These are phyloP conservation scores for Cygnus buccinator DNA, from an alignment of 2,113 vertebrate genomes.

Conservation along the genomic window DNA sequence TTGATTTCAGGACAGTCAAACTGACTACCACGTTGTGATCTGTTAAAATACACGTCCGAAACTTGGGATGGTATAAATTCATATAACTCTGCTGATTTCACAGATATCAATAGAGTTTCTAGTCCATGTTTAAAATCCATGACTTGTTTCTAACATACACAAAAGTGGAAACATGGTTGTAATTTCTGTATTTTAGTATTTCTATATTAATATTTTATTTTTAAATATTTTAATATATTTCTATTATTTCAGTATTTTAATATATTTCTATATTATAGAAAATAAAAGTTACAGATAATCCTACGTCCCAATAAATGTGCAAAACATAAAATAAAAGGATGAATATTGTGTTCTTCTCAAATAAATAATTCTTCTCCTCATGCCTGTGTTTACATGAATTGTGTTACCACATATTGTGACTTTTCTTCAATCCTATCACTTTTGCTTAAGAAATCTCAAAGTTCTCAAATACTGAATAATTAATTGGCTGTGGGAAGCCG, in stretches of 20 bases:
- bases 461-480: conserved; percentile 3
- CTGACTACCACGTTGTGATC: background rate
- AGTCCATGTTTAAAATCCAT: background rate
- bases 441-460: background rate
- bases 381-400: background rate
- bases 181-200: background rate
- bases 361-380: background rate
- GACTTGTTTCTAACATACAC: background rate
- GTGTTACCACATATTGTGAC: background rate
- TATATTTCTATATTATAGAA: background rate
- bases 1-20: background rate
- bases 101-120: background rate
- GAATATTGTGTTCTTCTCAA: background rate
- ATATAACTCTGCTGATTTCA: background rate
- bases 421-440: background rate
- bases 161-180: background rate
- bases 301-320: background rate
- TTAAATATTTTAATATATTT: too few species aligned
- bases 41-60: background rate
- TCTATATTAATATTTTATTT: too few species aligned
- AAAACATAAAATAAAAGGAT: background rate
- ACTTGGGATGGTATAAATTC: background rate
- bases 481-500: background rate
- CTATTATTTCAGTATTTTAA: too few species aligned
- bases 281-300: background rate